phyloP scores from a whole-genome alignment of 1,140 invertebrate species.

The Epicauta chinensis region DNA sequence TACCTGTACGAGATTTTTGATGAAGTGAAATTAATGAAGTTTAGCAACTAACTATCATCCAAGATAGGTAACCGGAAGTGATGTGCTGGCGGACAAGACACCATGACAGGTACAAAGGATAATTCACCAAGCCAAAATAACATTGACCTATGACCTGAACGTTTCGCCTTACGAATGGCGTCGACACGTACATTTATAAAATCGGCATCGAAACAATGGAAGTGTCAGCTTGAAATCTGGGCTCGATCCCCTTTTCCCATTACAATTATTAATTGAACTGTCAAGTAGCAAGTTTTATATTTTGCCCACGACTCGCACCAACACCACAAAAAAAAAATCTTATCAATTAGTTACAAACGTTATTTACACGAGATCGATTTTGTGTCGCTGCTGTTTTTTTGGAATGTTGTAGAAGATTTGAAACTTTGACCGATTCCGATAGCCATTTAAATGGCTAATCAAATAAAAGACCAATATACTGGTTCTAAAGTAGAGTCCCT shows the following conservation, averaged over 20 bases:
- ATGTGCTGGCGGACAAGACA: no score
- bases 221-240: slow-evolving; percentile 14
- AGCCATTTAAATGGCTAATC: slow-evolving; percentile 17
- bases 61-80: no score
- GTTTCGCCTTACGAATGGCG: slow-evolving; percentile 8
- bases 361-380: no score
- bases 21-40: no score
- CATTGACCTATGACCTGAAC: slow-evolving; percentile 5
- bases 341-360: no score
- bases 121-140: slow-evolving; percentile 4
- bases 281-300: slow-evolving; percentile 1
- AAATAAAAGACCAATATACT: slow-evolving; percentile 12
- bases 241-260: slow-evolving; percentile 2
- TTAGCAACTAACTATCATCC: no score
- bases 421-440: no score
- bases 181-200: slow-evolving; percentile 16
- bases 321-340: no score
- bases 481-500: slow-evolving; percentile 2
- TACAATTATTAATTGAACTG: slow-evolving; percentile 14
- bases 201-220: slow-evolving; percentile 13
- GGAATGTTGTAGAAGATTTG: no score
- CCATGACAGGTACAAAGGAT: not conserved
- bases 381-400: no score
- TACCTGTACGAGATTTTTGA: no score
- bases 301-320: no score